Evolutionary conservation across 2,888 invertebrate species (phyloP), one percentile per base, ranked within the genome.

Genomic region (Megalurothrips usitatus): DNA sequence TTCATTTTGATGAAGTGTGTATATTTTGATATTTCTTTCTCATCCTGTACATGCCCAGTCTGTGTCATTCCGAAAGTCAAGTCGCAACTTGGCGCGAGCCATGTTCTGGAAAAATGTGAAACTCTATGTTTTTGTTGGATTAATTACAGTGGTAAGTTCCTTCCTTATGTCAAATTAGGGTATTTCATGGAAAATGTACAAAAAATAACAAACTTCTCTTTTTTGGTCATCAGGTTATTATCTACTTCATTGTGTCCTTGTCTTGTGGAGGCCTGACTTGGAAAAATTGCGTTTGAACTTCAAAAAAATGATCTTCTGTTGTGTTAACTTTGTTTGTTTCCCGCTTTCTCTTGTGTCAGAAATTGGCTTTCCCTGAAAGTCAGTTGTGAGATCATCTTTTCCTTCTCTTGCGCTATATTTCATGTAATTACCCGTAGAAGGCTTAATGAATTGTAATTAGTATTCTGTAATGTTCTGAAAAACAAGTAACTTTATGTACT

Each of bases 81-180:
- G 97, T 84, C 91, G 96, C 85, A 95, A 94, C 83, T 88, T 98
- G 82, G 95, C 96, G 58, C 90, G 96, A 75, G 93, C 95, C 23
- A 90, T 97, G 88, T 97, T 96, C 88, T 97, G 96, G 96, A 96
- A 97, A 87, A 97, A 96, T 86, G 91, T 97, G 23, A 97, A 97
- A 87, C 90, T 97, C 86, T 96, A 96, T 84, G 90, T 94, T 17
- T 92, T 96, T 83, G 89, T 93, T 84, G 92, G 89, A 34, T 87
- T 89, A 8, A 89, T 93, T 81, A 88, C 94, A 79, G 89, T 93
- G 83, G 93, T 93, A 84, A 89, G 91, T 89, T 10, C 19, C 52
- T 17, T 6, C 58, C 11, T 19, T 11, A 14, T 19, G 6, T 14
- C 34, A 79, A 79, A 82, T 47, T 34, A 4, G 26, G 17, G 4